These are phyloP conservation scores for Cherax destructor DNA, from an alignment of 1,140 invertebrate species.

Conservation along the genomic window DNA sequence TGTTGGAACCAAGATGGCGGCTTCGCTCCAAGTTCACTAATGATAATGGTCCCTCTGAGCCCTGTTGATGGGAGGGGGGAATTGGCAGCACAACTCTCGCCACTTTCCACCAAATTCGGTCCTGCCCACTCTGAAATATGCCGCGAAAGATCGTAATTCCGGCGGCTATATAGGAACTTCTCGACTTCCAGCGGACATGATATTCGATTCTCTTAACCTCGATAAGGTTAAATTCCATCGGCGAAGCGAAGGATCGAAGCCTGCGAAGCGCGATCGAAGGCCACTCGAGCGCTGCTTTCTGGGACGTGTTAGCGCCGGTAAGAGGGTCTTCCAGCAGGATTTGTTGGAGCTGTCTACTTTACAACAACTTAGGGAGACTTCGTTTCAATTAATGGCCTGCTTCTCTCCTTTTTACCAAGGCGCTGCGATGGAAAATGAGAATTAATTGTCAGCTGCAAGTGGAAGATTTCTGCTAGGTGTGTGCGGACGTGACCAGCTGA, in stretches of 20 bases:
- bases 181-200: background rate
- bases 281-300: conserved; percentile 21
- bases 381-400: conserved; percentile 70
- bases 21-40: conserved; percentile 68
- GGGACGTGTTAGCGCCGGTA: conserved; percentile 13
- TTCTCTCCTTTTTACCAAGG: conserved; percentile 63
- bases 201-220: background rate
- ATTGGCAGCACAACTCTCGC: conserved; percentile 37
- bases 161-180: background rate
- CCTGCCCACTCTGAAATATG: background rate
- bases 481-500: background rate
- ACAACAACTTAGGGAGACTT: conserved; percentile 68
- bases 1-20: conserved; percentile 71
- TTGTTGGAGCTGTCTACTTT: conserved; percentile 67
- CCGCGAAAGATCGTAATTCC: background rate
- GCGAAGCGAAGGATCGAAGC: background rate
- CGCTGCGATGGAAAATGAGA: conserved; percentile 64
- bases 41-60: conserved; percentile 70
- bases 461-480: conserved; percentile 43
- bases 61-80: conserved; percentile 56
- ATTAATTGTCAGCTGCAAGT: conserved; percentile 55
- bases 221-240: background rate
- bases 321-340: conserved; percentile 45
- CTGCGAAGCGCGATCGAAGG: conserved; percentile 1
- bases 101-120: conserved; percentile 44